Base-by-base conservation (phyloP, 1,140 invertebrate species). In the Zaprionus nigranus region DNA sequence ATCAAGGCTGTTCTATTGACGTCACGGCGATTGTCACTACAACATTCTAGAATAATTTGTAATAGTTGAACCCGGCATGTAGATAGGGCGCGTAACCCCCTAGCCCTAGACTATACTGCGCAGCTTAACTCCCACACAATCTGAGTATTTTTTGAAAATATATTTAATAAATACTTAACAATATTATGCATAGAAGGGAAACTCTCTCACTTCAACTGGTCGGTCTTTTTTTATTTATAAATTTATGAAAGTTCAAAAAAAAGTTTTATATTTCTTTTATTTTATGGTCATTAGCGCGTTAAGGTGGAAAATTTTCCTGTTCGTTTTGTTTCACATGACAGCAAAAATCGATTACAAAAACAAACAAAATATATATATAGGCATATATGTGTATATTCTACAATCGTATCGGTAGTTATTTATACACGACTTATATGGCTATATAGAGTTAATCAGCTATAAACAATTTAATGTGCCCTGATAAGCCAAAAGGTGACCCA, bases 401-500 rank as follows among this genome's bases (percentile, higher is more conserved):
- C 67, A 75, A 30, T 71, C 67, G 22, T 75, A 64, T 71, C 12
- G 43, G 40, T 75, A 64, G 73, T 64, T 75, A 75, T 75, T 75
- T 64, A 64, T 75, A 75, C 38, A 71, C 60, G 58, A 13, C 36
- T 62, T 74, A 59, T 51, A 71, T 49, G 26, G 13, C 30, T 20
- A 65, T 54, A 75, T 75, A 59, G 17, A 40, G 11, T 63, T 75
- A 75, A 75, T 75, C 73, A 71, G 67, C 64, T 40, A 71, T 68
- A 51, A 54, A 65, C 65, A 64, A 65, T 69, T 56, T 36, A 71
- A 73, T 69, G 24, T 67, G 38, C 66, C 78, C 79, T 87, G 83
- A 87, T 87, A 87, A 87, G 80, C 73, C 74, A 78, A 88, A 87
- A 87, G 84, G 79, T 88, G 84, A 88, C 83, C 74, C 70, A 83